A percentile compares a stretch with the other conserved stretches of the same genome.
These are phyloP conservation scores for Maniola hyperantus DNA, from an alignment of 2,888 invertebrate genomes.

Conservation along the genomic window DNA sequence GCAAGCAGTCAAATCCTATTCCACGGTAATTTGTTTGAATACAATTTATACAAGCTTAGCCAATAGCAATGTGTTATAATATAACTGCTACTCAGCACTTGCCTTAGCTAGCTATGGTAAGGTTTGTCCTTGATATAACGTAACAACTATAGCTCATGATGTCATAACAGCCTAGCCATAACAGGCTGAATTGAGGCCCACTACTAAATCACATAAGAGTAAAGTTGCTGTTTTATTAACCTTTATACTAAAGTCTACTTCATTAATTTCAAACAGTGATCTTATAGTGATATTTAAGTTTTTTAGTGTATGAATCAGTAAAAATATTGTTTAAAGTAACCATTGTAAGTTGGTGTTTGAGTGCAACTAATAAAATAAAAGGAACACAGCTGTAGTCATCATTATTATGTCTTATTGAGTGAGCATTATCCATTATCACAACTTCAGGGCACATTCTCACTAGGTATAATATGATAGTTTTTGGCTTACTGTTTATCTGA, in stretches of 20 bases:
- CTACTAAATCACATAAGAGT: neutral
- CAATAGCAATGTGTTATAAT: neutral
- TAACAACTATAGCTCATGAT: slow-evolving; percentile 41
- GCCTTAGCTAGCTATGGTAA: slow-evolving; percentile 24
- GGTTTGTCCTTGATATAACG: slow-evolving; percentile 44
- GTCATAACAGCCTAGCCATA: slow-evolving; percentile 40
- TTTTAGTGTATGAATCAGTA: neutral
- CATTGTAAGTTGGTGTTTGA: neutral
- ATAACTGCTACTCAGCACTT: slow-evolving; percentile 10
- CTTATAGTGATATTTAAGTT: neutral
- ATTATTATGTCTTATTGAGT: slow-evolving; percentile 12
- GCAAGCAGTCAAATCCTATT: slow-evolving; percentile 62
- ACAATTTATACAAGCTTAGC: neutral
- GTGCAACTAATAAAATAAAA: neutral
- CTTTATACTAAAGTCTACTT: neutral
- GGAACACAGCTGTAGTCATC: neutral
- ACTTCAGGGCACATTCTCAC: neutral
- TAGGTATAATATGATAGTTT: neutral
- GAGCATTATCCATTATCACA: slow-evolving; percentile 4
- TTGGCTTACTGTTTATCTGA: neutral
- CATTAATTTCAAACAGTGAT: neutral
- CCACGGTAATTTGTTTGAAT: slow-evolving; percentile 56
- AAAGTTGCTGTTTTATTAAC: neutral
- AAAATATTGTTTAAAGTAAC: neutral
- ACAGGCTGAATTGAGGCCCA: slow-evolving; percentile 21